A percentile compares a stretch with the other conserved stretches of the same genome.
phyloP scores from a whole-genome alignment of 2,797 vertebrate genomes.

The Scarus forsteni region DNA sequence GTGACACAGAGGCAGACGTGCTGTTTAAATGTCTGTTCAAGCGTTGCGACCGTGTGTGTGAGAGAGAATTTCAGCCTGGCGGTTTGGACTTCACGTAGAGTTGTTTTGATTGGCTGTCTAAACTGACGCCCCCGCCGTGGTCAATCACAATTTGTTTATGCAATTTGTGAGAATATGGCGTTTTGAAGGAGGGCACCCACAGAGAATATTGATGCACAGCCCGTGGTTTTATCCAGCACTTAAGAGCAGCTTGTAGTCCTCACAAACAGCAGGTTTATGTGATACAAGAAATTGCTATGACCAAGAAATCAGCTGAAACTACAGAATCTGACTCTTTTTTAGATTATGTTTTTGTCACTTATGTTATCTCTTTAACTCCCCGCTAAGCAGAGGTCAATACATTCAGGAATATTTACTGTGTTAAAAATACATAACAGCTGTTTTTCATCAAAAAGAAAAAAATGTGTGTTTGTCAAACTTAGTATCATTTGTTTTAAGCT shows the following conservation, averaged over 20 bases:
- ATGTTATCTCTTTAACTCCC: background rate
- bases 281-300: constrained; percentile 36
- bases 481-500: too few relatives aligned
- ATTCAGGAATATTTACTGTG: too few relatives aligned
- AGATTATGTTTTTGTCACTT: constrained; percentile 19
- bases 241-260: constrained; percentile 19
- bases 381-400: too few relatives aligned
- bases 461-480: too few relatives aligned
- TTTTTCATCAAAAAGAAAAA: too few relatives aligned
- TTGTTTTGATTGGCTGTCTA: constrained; percentile 69
- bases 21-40: constrained; percentile 49
- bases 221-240: constrained; percentile 43
- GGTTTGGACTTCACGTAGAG: constrained; percentile 52
- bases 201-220: constrained; percentile 60
- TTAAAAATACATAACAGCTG: too few relatives aligned
- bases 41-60: constrained; percentile 23
- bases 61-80: constrained; percentile 29
- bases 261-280: constrained; percentile 21
- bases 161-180: constrained; percentile 57
- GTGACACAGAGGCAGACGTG: constrained; percentile 39
- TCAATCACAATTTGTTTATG: constrained; percentile 69
- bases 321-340: constrained; percentile 7
- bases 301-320: constrained; percentile 8
- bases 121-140: constrained; percentile 43
- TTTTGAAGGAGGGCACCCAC: constrained; percentile 38